Conservation (phyloP, 2,113 vertebrate genomes). For the Chlamydotis undulata region DNA sequence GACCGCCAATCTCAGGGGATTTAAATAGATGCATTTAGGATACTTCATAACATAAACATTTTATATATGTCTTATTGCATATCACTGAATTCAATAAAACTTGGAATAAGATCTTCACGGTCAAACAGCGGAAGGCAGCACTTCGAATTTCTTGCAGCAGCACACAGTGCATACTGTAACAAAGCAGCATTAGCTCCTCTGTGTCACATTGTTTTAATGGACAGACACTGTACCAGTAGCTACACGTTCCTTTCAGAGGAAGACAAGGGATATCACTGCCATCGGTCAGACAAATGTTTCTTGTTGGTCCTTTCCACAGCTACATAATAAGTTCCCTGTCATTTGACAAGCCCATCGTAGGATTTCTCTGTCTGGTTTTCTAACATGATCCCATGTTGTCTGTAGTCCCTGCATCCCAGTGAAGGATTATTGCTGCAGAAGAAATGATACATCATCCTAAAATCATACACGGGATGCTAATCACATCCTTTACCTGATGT, state of each 20-base stretch:
- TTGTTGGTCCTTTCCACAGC: constrained; percentile 59
- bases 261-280: constrained; percentile 49
- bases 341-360: not conserved
- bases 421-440: not conserved
- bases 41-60: not conserved
- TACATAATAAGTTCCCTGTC: constrained; percentile 29
- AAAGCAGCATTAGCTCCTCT: not conserved
- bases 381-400: not conserved
- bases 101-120: not conserved
- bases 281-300: constrained; percentile 41
- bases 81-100: not conserved
- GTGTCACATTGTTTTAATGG: constrained; percentile 58
- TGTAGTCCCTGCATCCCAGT: not conserved
- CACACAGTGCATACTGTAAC: not conserved
- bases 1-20: not conserved
- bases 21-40: not conserved
- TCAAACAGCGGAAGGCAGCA: not conserved
- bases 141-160: not conserved
- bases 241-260: constrained; percentile 38
- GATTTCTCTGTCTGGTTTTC: not conserved
- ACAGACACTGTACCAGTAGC: constrained; percentile 70
- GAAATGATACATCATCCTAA: not conserved
- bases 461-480: not conserved
- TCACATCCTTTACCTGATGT: not conserved
- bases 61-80: not conserved